Evolutionary conservation across 2,113 vertebrate species (phyloP).

Genomic region (Ptychochromis oligacanthus): DNA sequence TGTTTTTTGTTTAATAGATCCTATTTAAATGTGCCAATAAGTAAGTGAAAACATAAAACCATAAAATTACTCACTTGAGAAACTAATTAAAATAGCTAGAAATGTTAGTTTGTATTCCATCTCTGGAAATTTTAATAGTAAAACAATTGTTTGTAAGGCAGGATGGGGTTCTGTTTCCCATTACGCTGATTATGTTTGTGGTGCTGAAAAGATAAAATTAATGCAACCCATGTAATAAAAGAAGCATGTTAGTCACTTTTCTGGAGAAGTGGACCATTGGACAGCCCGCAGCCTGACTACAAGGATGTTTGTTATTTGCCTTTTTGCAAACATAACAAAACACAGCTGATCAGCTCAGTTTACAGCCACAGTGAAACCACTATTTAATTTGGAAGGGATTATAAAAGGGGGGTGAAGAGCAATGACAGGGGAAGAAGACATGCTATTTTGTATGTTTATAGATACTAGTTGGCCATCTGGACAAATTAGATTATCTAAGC

Average conservation of each 20-base stretch:
- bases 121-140: conserved; percentile 17
- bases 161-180: conserved; percentile 46
- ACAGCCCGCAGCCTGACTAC: conserved; percentile 36
- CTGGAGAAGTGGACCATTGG: conserved; percentile 43
- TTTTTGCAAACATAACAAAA: conserved; percentile 66
- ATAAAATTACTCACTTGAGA: conserved; percentile 43
- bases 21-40: conserved; percentile 17
- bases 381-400: conserved; percentile 61
- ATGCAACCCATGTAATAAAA: conserved; percentile 61
- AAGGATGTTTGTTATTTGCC: conserved; percentile 67
- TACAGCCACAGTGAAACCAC: conserved; percentile 58
- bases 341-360: conserved; percentile 67
- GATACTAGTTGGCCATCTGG: conserved; percentile 58
- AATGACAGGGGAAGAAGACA: conserved; percentile 19
- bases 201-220: conserved; percentile 62
- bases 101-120: conserved; percentile 39
- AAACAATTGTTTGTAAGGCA: conserved; percentile 24
- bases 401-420: conserved; percentile 45
- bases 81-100: conserved; percentile 38
- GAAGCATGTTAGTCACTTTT: conserved; percentile 49
- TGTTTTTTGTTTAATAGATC: conserved; percentile 3
- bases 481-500: conserved; percentile 57
- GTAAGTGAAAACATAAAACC: conserved; percentile 27
- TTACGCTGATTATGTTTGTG: conserved; percentile 64
- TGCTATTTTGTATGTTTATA: conserved; percentile 66